These are phyloP conservation scores for Mobula birostris DNA, from an alignment of 2,113 vertebrate species.

Conservation along the genomic window DNA sequence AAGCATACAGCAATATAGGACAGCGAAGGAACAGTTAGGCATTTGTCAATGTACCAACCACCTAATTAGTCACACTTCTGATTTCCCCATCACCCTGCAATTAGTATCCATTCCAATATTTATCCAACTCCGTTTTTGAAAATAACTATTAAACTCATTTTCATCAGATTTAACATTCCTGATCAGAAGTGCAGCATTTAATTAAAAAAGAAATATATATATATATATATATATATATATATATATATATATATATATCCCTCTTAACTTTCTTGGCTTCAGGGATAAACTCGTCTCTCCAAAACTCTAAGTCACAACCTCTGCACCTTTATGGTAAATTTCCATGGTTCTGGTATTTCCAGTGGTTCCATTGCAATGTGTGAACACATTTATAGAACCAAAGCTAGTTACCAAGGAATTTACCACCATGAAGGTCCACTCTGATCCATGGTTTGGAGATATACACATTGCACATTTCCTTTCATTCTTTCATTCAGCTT, in stretches of 20 bases:
- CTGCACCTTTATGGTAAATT: background rate
- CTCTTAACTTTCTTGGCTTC: background rate
- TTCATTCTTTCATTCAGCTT: too few relatives aligned
- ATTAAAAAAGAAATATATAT: background rate
- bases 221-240: too few relatives aligned
- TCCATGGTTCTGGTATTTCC: background rate
- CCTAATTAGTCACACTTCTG: background rate
- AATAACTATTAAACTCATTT: background rate
- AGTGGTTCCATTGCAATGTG: too few relatives aligned
- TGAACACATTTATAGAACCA: too few relatives aligned
- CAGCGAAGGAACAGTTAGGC: background rate
- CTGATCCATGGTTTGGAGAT: too few relatives aligned
- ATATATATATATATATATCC: too few relatives aligned
- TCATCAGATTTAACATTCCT: background rate
- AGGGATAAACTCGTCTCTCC: background rate
- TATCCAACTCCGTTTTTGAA: background rate
- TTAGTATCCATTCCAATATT: background rate
- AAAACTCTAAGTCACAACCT: background rate
- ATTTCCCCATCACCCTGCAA: background rate
- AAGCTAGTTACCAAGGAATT: too few relatives aligned
- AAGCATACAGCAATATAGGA: background rate
- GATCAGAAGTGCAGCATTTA: background rate
- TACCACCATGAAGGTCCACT: too few relatives aligned
- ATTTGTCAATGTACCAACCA: background rate
- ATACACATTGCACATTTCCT: too few relatives aligned